Conservation (phyloP, 1,140 invertebrate species). For the Melanaphis sacchari region DNA sequence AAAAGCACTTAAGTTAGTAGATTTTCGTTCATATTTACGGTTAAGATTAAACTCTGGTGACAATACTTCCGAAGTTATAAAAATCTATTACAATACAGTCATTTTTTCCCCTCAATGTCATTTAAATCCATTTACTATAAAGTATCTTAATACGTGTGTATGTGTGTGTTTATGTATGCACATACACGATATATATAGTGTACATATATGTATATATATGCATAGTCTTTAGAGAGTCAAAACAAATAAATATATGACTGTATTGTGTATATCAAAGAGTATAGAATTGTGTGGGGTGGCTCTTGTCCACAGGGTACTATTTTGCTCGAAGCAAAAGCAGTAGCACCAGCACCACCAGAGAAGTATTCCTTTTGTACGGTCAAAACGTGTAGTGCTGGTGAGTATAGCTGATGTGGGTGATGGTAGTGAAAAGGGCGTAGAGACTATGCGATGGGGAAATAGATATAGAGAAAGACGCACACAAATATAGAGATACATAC, state of each 20-base stretch:
- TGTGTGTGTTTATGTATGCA: background rate
- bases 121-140: slow-evolving; percentile 30
- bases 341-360: background rate
- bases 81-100: background rate
- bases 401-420: background rate
- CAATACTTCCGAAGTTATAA: background rate
- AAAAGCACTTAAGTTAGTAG: background rate
- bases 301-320: slow-evolving; percentile 40
- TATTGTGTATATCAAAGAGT: slow-evolving; percentile 1
- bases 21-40: background rate
- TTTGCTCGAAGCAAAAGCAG: background rate
- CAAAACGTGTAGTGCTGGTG: background rate
- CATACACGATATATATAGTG: background rate
- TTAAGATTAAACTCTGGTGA: background rate
- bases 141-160: background rate
- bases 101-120: background rate
- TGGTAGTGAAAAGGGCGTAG: background rate
- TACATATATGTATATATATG: background rate
- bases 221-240: slow-evolving; percentile 33
- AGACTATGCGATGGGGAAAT: background rate
- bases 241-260: slow-evolving; percentile 43
- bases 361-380: slow-evolving; percentile 33
- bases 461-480: background rate
- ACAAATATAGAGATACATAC: background rate
- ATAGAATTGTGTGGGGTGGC: background rate